A percentile compares a stretch with the other conserved stretches of the same genome.
phyloP scores from a whole-genome alignment of 2,113 vertebrate species.

The Ammodytes marinus region DNA sequence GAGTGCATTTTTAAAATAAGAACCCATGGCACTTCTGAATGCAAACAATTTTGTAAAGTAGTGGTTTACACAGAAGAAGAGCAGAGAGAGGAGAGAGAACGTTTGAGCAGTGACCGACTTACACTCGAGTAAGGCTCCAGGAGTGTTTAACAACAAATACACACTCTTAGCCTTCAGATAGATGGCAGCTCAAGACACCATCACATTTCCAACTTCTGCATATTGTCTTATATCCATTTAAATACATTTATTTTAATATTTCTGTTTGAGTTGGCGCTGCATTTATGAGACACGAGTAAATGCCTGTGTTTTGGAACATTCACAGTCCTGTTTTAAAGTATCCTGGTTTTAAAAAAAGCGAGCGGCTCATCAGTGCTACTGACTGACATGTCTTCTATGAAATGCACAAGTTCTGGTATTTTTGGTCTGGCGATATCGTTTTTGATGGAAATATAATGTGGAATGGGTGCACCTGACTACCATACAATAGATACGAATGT shows the following conservation, averaged over 20 bases:
- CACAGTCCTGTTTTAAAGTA: neutral
- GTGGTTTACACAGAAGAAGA: conserved; percentile 10
- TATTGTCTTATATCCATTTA: neutral
- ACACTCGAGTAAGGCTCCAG: neutral
- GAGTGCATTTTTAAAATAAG: neutral
- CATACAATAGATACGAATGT: neutral
- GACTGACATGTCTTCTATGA: neutral
- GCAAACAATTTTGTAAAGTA: conserved; percentile 12
- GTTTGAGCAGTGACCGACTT: neutral
- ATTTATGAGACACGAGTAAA: neutral
- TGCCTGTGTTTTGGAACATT: neutral
- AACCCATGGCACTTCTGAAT: neutral
- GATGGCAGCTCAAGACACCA: no score
- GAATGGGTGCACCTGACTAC: neutral
- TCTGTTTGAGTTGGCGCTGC: neutral
- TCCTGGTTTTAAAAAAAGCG: neutral
- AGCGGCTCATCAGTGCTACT: neutral
- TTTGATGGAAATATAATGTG: neutral
- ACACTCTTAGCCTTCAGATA: neutral
- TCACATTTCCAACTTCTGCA: neutral
- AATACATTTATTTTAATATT: neutral
- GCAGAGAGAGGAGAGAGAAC: conserved; percentile 3
- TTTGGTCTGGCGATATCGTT: no score
- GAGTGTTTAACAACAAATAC: neutral
- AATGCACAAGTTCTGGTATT: neutral